phyloP scores from a whole-genome alignment of 1,140 invertebrate genomes.

The Drosophila auraria region DNA sequence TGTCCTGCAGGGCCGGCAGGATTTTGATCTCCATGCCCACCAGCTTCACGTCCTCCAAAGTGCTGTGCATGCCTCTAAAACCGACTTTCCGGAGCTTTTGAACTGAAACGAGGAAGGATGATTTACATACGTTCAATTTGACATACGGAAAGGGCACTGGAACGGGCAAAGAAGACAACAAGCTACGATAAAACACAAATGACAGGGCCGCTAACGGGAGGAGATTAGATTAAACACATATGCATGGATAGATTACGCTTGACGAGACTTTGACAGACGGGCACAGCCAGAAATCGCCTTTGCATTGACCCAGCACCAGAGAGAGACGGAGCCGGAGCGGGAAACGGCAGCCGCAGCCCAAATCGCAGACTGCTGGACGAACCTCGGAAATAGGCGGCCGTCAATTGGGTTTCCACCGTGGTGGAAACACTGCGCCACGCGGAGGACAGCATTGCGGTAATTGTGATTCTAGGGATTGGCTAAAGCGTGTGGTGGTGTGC shows the following conservation, averaged over 20 bases:
- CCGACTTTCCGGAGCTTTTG: slow-evolving; percentile 86
- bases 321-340: slow-evolving; percentile 12
- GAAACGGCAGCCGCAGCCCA: slow-evolving; percentile 6
- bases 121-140: slow-evolving; percentile 13
- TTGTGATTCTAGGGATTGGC: slow-evolving; percentile 1
- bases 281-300: slow-evolving; percentile 67
- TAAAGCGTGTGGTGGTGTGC: slow-evolving; percentile 16
- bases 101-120: slow-evolving; percentile 48
- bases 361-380: slow-evolving; percentile 55
- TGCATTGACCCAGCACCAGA: slow-evolving; percentile 58
- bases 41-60: slow-evolving; percentile 85
- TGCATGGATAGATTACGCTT: slow-evolving; percentile 69
- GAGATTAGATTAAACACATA: slow-evolving; percentile 63
- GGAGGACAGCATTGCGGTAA: slow-evolving; percentile 58
- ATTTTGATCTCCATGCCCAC: slow-evolving; percentile 90
- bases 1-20: slow-evolving; percentile 93
- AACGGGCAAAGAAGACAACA: slow-evolving; percentile 22
- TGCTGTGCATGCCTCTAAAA: slow-evolving; percentile 87
- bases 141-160: slow-evolving; percentile 1
- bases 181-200: slow-evolving; percentile 30
- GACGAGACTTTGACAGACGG: slow-evolving; percentile 66
- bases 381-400: slow-evolving; percentile 76
- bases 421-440: slow-evolving; percentile 59
- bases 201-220: slow-evolving; percentile 1
- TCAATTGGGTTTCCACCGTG: slow-evolving; percentile 58